Evolutionary conservation across 2,888 invertebrate species (phyloP).

Genomic region (Parnassius apollo): DNA sequence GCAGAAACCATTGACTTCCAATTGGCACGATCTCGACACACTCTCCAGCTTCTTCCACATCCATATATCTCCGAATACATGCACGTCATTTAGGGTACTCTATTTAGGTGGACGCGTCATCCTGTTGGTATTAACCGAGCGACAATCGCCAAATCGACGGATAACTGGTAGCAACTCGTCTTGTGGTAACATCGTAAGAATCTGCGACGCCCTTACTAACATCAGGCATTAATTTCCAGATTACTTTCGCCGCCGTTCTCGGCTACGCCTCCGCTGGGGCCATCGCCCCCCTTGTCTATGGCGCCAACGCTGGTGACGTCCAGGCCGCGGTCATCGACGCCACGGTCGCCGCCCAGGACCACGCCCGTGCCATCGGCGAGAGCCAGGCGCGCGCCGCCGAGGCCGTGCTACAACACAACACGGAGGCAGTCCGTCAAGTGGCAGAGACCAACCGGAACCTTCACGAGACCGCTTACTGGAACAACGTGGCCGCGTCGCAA

Average conservation of each 20-base stretch:
- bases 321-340: slow-evolving; percentile 74
- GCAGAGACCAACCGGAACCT: slow-evolving; percentile 65
- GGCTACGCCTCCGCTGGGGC: slow-evolving; percentile 73
- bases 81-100: no score
- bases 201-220: no score
- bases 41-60: no score
- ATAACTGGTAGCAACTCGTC: no score
- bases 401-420: background rate
- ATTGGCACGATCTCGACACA: no score
- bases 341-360: slow-evolving; percentile 62
- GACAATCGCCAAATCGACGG: no score
- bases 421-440: slow-evolving; percentile 51
- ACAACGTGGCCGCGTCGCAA: slow-evolving; percentile 64
- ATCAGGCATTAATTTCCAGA: slow-evolving; percentile 40
- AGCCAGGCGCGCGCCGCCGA: slow-evolving; percentile 64
- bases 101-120: no score
- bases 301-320: slow-evolving; percentile 68
- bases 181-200: no score
- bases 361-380: slow-evolving; percentile 60
- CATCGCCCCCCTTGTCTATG: slow-evolving; percentile 56
- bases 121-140: no score
- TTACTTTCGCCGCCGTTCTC: slow-evolving; percentile 73
- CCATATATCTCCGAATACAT: no score
- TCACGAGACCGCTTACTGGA: slow-evolving; percentile 74
- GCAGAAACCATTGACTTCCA: no score